Evolutionary conservation across 2,797 vertebrate species (phyloP).

Genomic region (Chelmon rostratus): DNA sequence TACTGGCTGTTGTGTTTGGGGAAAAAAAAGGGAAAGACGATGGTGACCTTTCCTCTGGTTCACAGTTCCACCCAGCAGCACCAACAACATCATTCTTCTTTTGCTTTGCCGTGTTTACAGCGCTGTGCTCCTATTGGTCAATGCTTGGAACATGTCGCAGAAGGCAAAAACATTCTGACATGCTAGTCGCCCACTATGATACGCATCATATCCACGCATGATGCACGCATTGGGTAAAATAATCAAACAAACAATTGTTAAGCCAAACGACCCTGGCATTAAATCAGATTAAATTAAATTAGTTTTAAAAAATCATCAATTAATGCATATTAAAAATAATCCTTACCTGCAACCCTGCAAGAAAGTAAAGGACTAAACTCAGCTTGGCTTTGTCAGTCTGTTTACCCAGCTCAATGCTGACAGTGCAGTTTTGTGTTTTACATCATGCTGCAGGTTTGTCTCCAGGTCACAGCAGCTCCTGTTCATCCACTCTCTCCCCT

Average conservation of each 20-base stretch:
- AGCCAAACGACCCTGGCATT: too few species aligned
- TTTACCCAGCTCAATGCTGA: conserved; percentile 28
- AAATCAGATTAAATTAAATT: too few species aligned
- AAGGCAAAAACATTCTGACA: not conserved
- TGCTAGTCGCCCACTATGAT: not conserved
- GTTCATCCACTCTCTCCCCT: conserved; percentile 16
- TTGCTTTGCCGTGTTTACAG: not conserved
- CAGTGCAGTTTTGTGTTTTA: conserved; percentile 17
- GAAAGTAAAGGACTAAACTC: not conserved
- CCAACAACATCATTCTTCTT: not conserved
- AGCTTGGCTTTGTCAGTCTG: not conserved
- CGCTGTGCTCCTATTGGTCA: not conserved
- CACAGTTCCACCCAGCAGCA: not conserved
- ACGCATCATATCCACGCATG: too few species aligned
- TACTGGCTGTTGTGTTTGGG: not conserved
- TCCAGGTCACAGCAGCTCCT: conserved; percentile 25
- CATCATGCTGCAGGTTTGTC: conserved; percentile 40
- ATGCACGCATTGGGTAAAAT: too few species aligned
- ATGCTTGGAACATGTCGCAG: not conserved
- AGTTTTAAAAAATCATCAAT: too few species aligned
- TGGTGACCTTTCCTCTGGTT: not conserved
- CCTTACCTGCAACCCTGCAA: not conserved
- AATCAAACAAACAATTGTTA: too few species aligned
- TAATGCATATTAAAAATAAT: not conserved
- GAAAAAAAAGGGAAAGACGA: not conserved